These are phyloP conservation scores for Acropternis orthonyx DNA, from an alignment of 2,797 vertebrate species.

Conservation along the genomic window DNA sequence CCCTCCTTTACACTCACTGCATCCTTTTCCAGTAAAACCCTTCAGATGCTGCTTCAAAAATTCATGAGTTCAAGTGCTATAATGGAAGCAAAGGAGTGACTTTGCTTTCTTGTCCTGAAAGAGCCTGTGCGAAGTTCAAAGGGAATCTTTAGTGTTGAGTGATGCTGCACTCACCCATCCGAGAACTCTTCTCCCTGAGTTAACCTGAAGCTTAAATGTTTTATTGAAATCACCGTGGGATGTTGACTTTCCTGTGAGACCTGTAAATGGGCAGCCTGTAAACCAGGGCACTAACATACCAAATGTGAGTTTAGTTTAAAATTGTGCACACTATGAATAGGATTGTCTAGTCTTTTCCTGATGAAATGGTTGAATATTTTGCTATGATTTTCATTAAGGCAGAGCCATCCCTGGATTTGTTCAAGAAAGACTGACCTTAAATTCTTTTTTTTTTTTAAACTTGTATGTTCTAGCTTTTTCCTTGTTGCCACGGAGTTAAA, in stretches of 20 bases:
- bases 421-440: not conserved
- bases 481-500: not conserved
- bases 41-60: constrained; percentile 16
- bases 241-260: not conserved
- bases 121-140: not conserved
- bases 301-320: not conserved
- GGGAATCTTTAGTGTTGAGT: not conserved
- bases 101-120: not conserved
- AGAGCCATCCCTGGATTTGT: not conserved
- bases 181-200: not conserved
- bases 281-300: not conserved
- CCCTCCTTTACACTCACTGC: not conserved
- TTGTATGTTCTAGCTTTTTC: not conserved
- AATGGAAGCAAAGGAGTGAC: not conserved
- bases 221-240: not conserved
- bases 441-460: not conserved
- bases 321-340: not conserved
- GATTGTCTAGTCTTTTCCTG: not conserved
- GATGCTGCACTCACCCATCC: not conserved
- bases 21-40: not conserved
- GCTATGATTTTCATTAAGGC: not conserved
- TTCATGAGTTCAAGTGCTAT: not conserved
- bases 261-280: not conserved
- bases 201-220: not conserved
- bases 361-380: not conserved